Percentiles rank a stretch among this genome's conserved stretches.
phyloP scores from a whole-genome alignment of 2,797 vertebrate species.

The Cryptoprocta ferox region DNA sequence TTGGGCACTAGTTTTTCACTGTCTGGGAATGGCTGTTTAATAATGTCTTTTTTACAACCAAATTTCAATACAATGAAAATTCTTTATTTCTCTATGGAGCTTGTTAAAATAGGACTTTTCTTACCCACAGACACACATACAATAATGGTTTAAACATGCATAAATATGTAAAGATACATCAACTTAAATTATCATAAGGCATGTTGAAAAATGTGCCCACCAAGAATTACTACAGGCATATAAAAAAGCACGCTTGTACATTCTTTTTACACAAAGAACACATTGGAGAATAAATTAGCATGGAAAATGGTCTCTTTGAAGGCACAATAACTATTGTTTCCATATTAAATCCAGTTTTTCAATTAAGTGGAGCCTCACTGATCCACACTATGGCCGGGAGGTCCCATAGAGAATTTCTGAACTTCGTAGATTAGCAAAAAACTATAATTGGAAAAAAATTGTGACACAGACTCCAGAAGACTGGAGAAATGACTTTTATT shows the following conservation, averaged over 20 bases:
- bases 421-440: slow-evolving; percentile 79
- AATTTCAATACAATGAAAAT: slow-evolving; percentile 53
- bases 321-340: slow-evolving; percentile 81
- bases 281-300: slow-evolving; percentile 79
- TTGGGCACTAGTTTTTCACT: background rate
- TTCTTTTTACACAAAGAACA: slow-evolving; percentile 78
- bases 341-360: slow-evolving; percentile 82
- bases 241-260: slow-evolving; percentile 66
- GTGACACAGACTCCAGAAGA: slow-evolving; percentile 57
- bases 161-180: slow-evolving; percentile 75
- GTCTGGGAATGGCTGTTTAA: slow-evolving; percentile 43
- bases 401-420: slow-evolving; percentile 76
- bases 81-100: slow-evolving; percentile 73
- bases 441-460: slow-evolving; percentile 45
- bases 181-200: slow-evolving; percentile 64
- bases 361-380: slow-evolving; percentile 72
- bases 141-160: slow-evolving; percentile 72
- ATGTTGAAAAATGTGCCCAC: slow-evolving; percentile 77
- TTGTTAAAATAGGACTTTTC: slow-evolving; percentile 66
- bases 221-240: slow-evolving; percentile 69
- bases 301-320: slow-evolving; percentile 81
- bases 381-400: slow-evolving; percentile 45
- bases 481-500: slow-evolving; percentile 51
- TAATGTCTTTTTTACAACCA: slow-evolving; percentile 61
- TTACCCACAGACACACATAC: slow-evolving; percentile 54